Base-by-base conservation (phyloP, 2,797 vertebrate genomes). In the Phalloptychus januarius region DNA sequence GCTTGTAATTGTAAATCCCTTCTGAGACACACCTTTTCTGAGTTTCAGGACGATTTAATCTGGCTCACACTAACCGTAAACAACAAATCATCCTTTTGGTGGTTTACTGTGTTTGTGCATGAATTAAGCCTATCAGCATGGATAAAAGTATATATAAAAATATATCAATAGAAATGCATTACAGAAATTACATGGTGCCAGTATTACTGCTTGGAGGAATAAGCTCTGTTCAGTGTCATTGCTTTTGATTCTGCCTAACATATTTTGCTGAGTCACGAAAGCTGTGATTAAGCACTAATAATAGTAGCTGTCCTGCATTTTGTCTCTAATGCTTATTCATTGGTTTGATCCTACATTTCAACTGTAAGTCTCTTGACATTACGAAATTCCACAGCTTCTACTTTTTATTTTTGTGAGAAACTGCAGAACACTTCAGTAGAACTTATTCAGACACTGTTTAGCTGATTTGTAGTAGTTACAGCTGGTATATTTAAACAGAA, bases 281-380 rank as follows among this genome's bases (percentile, higher is more conserved):
- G 46, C 81, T 48, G n/a, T 87, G 83, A 91, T 92, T 91, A 83
- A 91, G 88, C 85, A 82, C 73, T 81, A 90, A 89, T 86, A 70
- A 80, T 71, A 81, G 77, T 85, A 54, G 77, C 69, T 72, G 23
- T 77, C 71, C 61, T 83, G 79, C 75, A 72, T 85, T 83, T 84
- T 72, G 69, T 52, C 71, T 77, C 85, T 87, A 73, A 83, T 88
- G 77, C 78, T 86, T 91, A 84, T 90, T 75, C 20, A 31, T 54
- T 63, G 71, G 50, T 86, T 88, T 86, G 71, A 61, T 85, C 82
- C 76, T 56, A 72, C 40, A 36, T 89, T 87, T 92, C 79, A 69
- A 83, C 63, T 83, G 79, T 82, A 79, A 78, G 79, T 87, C 75
- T 71, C 56, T 79, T 87, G 76, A 90, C 87, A 83, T 78, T 77